Conservation (phyloP, 1,140 invertebrate species). For the Drosophila kepulauana region DNA sequence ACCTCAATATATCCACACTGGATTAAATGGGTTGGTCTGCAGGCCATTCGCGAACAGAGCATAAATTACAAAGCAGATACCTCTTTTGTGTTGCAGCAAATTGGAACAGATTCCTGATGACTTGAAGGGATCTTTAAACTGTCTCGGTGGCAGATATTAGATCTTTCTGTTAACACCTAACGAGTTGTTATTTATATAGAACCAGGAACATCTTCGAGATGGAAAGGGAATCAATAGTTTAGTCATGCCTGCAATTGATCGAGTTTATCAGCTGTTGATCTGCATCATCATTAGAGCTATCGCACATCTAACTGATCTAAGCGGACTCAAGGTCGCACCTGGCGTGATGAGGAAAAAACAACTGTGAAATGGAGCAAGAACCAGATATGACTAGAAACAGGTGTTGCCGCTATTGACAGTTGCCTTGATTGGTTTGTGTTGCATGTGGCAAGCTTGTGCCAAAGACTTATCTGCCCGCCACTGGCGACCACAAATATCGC, state of each 20-base stretch:
- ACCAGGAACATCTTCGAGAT: not conserved
- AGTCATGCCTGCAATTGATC: slow-evolving; percentile 2
- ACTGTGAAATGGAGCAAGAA: slow-evolving; percentile 28
- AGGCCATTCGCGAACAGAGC: slow-evolving; percentile 55
- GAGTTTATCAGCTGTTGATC: slow-evolving; percentile 33
- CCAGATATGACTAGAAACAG: slow-evolving; percentile 38
- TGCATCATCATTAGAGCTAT: slow-evolving; percentile 4
- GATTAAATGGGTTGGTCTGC: slow-evolving; percentile 19
- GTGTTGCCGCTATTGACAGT: slow-evolving; percentile 76
- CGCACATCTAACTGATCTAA: slow-evolving; percentile 7
- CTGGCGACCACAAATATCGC: slow-evolving; percentile 30
- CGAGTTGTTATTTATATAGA: slow-evolving; percentile 8
- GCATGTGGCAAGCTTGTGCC: slow-evolving; percentile 63
- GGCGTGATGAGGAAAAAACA: slow-evolving; percentile 13
- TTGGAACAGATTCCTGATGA: slow-evolving; percentile 42
- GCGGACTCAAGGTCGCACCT: slow-evolving; percentile 60
- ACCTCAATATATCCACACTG: too few relatives aligned
- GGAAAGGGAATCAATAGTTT: slow-evolving; percentile 4
- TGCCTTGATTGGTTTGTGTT: slow-evolving; percentile 73
- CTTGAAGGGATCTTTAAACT: slow-evolving; percentile 54
- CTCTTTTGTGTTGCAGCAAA: slow-evolving; percentile 72
- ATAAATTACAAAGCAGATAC: slow-evolving; percentile 65
- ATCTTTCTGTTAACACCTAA: slow-evolving; percentile 36
- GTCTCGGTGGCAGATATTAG: slow-evolving; percentile 22
- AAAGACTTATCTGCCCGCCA: slow-evolving; percentile 26